Evolutionary conservation across 1,140 invertebrate genomes (phyloP), one percentile per base, ranked within the genome.

Genomic region (Diabrotica virgifera): DNA sequence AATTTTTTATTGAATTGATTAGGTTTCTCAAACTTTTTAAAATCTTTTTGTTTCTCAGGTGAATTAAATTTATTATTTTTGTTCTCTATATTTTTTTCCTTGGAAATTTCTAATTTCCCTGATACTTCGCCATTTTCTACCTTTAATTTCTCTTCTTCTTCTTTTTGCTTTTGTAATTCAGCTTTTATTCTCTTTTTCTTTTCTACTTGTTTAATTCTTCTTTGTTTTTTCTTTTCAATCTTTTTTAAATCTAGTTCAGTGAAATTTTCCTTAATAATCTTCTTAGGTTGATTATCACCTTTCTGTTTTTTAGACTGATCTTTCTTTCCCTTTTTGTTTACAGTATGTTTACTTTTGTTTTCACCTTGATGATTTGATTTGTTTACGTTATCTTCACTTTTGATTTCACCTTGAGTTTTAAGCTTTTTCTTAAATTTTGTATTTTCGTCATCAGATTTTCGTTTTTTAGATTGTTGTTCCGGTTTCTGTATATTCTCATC

Each of bases 201-300:
- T 63, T 62, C 67, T 0, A 63, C 11, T 52, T 68, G 67, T 53
- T 64, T 72, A 5, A 52, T 54, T 56, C 59, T 55, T 58, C 37
- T 72, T 52, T 69, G 62, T 64, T 71, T 70, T 40, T 71, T 72
- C 53, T 69, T 72, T 52, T 66, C 35, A 61, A 72, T 57, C 62
- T 74, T 70, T 63, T 59, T 63, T 66, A 59, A 36, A 7, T 66
- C 71, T 58, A 59, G 66, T 65, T 73, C 63, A 7, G 60, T 65
- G 12, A 68, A 55, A 50, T 54, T 66, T 64, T 66, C 62, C 55
- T 66, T 57, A 58, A 61, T 52, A 62, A 67, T 37, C 66, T 69
- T 69, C 61, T 51, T 61, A 69, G 35, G 59, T 67, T 59, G 50
- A 54, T 38, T 71, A 52, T 2, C 56, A 35, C n/a, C 38, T 54